Base-by-base conservation (phyloP, 2,113 vertebrate genomes). In the Perccottus glenii region DNA sequence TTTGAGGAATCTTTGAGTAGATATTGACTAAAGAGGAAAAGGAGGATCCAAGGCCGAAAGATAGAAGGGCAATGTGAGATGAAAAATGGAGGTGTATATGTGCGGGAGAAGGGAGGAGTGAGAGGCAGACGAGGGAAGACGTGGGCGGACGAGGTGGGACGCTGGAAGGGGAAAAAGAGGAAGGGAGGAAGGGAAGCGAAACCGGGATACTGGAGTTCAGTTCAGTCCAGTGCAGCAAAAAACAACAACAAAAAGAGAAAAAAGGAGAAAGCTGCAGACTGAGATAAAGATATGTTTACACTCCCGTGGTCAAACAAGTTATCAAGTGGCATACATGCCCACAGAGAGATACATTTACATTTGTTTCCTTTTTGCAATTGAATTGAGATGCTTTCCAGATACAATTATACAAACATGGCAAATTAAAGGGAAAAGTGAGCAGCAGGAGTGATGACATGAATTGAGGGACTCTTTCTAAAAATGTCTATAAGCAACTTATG, bases 141-240 rank as follows among this genome's bases (percentile, higher is more conserved):
- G 70, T 56, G 68, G 14, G 42, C 38, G 58, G 59, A 32, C 49
- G 55, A 80, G 71, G 71, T 12, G 53, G 75, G 35, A 65, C 5
- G 64, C 14, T n/a, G 36, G 43, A 43, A 60, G 49, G 50, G 33
- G 32, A 8, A 52, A 52, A 38, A 60, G 19, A 44, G 53, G 32
- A 9, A 36, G 67, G 45, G 70, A 51, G 67, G 11, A 60, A 19
- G 66, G 51, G 60, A 50, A 77, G 81, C 70, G 45, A 87, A 82
- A 72, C 14, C 2, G 59, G 84, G 79, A 87, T 72, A 85, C 60
- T 1, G 1, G 60, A 77, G 89, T 82, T 87, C 80, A 88, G 64
- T 42, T 57, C 27, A 70, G 88, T 85, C 44, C 85, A 86, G 52
- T 65, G 40, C 62, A 57, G 67, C 38, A 53, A 67, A 48, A 74